These are phyloP conservation scores for Micronycteris hirsuta DNA, from an alignment of 2,113 vertebrate genomes.

Conservation along the genomic window DNA sequence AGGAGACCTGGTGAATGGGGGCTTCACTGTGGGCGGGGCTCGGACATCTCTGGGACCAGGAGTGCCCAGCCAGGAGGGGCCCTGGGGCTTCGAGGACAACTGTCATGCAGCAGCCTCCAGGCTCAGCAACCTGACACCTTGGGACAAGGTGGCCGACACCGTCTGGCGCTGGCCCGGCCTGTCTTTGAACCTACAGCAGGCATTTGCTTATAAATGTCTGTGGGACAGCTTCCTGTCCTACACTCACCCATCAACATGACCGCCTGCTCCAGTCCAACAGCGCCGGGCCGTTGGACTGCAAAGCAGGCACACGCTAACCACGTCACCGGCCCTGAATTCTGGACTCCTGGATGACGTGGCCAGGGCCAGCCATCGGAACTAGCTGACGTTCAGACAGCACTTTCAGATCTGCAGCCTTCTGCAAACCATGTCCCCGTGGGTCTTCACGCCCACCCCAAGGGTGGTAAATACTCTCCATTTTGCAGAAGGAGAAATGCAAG, in stretches of 20 bases:
- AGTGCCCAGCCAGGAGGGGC: rapidly evolving
- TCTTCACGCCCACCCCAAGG: neutral
- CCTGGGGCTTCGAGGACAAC: rapidly evolving
- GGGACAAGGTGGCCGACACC: rapidly evolving
- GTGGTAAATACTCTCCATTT: neutral
- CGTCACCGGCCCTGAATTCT: rapidly evolving
- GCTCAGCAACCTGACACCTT: no score
- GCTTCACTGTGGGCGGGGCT: constrained; percentile 13
- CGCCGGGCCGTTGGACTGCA: rapidly evolving
- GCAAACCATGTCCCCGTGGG: neutral
- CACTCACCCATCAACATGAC: no score
- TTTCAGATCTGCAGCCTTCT: neutral
- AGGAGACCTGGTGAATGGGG: constrained; percentile 29
- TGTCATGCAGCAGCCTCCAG: rapidly evolving
- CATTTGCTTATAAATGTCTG: neutral
- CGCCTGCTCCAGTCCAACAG: neutral
- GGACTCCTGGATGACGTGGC: neutral
- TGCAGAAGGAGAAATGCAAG: neutral
- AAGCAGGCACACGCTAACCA: rapidly evolving
- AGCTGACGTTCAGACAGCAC: neutral
- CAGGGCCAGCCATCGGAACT: neutral
- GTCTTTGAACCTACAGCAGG: neutral
- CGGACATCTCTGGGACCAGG: neutral
- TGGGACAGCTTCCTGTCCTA: neutral
- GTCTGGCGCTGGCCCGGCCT: rapidly evolving